phyloP scores from a whole-genome alignment of 2,888 invertebrate species.

The Agrotis segetum region DNA sequence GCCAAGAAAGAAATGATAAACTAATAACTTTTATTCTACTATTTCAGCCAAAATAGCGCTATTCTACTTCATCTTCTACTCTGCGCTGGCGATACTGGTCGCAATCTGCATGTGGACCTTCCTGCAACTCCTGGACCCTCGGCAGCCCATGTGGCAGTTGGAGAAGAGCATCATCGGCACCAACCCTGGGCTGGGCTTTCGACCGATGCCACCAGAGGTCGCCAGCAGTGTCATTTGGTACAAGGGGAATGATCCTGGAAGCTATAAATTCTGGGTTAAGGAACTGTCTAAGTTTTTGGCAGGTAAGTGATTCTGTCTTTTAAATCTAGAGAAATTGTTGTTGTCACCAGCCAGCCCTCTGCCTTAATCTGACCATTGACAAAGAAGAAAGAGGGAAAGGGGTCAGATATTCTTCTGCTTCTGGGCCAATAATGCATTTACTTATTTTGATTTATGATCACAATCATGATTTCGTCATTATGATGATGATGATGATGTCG shows the following conservation, averaged over 20 bases:
- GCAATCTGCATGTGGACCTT: slow-evolving; percentile 98
- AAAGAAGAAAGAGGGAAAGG: no score
- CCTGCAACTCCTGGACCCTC: slow-evolving; percentile 96
- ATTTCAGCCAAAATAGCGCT: slow-evolving; percentile 96
- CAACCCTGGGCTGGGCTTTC: slow-evolving; percentile 98
- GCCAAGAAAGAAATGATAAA: no score
- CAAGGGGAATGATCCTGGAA: slow-evolving; percentile 94
- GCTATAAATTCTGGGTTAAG: slow-evolving; percentile 95
- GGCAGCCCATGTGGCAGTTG: slow-evolving; percentile 97
- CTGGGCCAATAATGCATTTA: no score
- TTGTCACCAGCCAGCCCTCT: no score
- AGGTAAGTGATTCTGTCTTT: slow-evolving; percentile 89
- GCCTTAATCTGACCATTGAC: no score
- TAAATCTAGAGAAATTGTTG: no score
- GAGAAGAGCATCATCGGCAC: slow-evolving; percentile 97
- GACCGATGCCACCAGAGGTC: slow-evolving; percentile 97
- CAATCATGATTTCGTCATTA: no score
- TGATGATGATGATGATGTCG: no score
- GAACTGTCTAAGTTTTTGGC: slow-evolving; percentile 94
- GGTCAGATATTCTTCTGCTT: no score
- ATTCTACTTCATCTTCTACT: slow-evolving; percentile 99
- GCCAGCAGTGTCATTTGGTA: slow-evolving; percentile 99
- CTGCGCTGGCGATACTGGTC: slow-evolving; percentile 97
- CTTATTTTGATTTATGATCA: no score
- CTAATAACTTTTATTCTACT: not conserved